These are phyloP conservation scores for Ecdyonurus torrentis DNA, from an alignment of 2,888 invertebrate genomes.

Conservation along the genomic window DNA sequence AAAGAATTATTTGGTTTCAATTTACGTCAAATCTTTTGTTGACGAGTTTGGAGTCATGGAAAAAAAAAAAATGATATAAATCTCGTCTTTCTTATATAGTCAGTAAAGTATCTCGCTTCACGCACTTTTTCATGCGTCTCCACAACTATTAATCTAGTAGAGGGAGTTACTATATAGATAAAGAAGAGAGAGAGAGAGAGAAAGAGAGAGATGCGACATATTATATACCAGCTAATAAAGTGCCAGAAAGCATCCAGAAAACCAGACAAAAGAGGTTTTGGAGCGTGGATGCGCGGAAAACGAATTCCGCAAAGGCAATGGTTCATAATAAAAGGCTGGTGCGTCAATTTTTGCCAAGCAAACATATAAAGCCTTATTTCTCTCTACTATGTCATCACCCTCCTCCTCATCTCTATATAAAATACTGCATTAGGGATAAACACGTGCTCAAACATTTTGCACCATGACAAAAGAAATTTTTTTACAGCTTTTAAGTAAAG, in stretches of 20 bases:
- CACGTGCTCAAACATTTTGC: not conserved
- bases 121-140: not conserved
- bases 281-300: not conserved
- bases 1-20: too few species aligned
- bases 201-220: not conserved
- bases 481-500: not conserved
- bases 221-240: not conserved
- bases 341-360: not conserved
- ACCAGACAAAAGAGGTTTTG: not conserved
- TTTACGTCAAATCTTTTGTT: too few species aligned
- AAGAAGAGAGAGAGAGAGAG: not conserved
- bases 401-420: not conserved
- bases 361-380: too few species aligned
- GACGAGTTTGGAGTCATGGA: too few species aligned
- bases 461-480: not conserved
- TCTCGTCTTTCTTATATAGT: too few species aligned
- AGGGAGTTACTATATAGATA: too few species aligned
- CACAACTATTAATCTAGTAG: not conserved
- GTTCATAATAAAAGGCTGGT: not conserved
- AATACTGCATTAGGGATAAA: too few species aligned
- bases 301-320: not conserved
- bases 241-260: not conserved
- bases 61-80: too few species aligned
- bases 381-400: too few species aligned
- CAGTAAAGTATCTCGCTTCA: too few species aligned